A percentile compares a stretch with the other conserved stretches of the same genome.
These are phyloP conservation scores for Neoarius graeffei DNA, from an alignment of 2,113 vertebrate species.

Conservation along the genomic window DNA sequence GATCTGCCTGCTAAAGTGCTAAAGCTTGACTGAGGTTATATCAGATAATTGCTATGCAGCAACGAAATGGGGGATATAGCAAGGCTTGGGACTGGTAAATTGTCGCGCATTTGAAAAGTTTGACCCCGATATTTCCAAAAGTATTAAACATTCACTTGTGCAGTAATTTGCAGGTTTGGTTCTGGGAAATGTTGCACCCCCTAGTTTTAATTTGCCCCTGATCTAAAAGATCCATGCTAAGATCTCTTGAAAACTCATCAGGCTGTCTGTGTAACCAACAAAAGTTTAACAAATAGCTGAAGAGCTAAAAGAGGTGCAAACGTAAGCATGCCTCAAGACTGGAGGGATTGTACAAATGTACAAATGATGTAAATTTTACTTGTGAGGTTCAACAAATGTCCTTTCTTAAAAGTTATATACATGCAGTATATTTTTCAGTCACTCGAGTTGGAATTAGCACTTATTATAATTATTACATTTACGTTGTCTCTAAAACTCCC, in stretches of 20 bases:
- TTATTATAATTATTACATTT: not conserved
- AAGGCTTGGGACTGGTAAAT: not conserved
- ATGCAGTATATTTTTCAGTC: not conserved
- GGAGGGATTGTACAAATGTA: not conserved
- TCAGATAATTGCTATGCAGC: not conserved
- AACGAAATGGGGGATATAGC: not conserved
- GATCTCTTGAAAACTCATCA: not conserved
- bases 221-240: not conserved
- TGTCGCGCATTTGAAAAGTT: not conserved
- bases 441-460: not conserved
- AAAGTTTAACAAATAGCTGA: not conserved
- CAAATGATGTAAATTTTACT: not conserved
- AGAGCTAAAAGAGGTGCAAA: not conserved
- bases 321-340: not conserved
- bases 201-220: not conserved
- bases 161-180: not conserved
- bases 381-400: not conserved
- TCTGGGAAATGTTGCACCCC: not conserved
- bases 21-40: not conserved
- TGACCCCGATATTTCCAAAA: not conserved
- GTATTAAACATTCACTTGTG: not conserved
- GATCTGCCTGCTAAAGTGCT: not conserved
- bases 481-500: not conserved
- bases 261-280: not conserved
- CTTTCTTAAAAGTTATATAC: not conserved